Evolutionary conservation across 2,888 invertebrate genomes (phyloP), one percentile per base, ranked within the genome.

Genomic region (Alviniconcha strummeri): DNA sequence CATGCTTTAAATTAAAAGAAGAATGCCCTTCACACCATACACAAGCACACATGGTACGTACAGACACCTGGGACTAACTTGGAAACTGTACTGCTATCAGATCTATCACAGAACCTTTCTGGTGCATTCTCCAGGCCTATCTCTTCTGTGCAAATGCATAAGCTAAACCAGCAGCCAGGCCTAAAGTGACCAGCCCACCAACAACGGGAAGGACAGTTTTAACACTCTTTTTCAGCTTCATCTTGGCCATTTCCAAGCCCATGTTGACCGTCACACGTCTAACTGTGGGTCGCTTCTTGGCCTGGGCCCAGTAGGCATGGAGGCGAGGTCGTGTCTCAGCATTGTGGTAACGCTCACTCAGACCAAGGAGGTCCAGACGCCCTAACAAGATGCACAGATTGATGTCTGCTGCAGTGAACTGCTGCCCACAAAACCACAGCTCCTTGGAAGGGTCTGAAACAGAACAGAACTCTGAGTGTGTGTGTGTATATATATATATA

Each of bases 401-500:
- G 75, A 91, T 88, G 79, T 91, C 91, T 6, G 90, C 90, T 8
- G 89, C 90, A 9, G 90, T 90, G 80, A 89, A 90, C 54, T 86
- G 86, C 9, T 86, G 82, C 8, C 91, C 90, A 82, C 87, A 87
- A 78, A 91, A 77, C 90, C 90, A 91, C 19, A 82, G 83, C 13
- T 90, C 88, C 36, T 85, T 83, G 5, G 76, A 85, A 11, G 83
- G 79, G 55, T 87, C 88, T 88, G 84, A 57, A 84, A 85, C 19
- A 77, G 13, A 54, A 74, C 8, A 71, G 71, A 71, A 36, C 36
- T 36, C 36, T 36, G 36, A 1, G 36, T 36, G 36, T 36, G 36
- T 36, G 36, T 36, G 36, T 36, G 36, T 36, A 3, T 36, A 3
- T 36, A 36, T 36, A 36, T 3, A 36, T 36, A 36, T 36, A 36